Base-by-base conservation (phyloP, 2,113 vertebrate genomes). In the Willisornis vidua region DNA sequence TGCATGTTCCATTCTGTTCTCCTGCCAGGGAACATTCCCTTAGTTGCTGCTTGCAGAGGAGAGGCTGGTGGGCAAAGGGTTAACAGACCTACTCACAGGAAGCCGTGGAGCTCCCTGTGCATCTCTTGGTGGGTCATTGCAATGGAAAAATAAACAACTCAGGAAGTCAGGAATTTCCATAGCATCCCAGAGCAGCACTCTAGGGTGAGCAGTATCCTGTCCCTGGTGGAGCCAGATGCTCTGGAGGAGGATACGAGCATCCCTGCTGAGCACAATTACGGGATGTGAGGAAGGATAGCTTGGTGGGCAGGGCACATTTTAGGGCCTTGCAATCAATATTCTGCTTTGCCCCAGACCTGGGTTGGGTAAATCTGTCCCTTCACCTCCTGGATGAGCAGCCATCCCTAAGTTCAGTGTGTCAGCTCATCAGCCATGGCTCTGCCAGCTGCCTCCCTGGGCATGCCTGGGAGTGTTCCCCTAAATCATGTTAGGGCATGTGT, bases 91-190 rank as follows among this genome's bases (percentile, higher is more conserved):
- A 26, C 67, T 74, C 48, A 75, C 79, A 84, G 85, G 87, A 93
- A 88, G 72, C 22, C 0, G 1, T 48, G 2, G 26, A 54, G 45
- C 63, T 92, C 71, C 63, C 49, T 73, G 49, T 80, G 67, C 88
- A 94, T 94, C 87, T 86, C 78, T 77, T 93, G 63, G 52, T 91
- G 85, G 94, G 81, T 92, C 57, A 35, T 24, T 94, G 79, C 80
- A 93, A 41, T 92, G 90, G 85, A 77, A 96, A 96, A 95, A 94
- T 67, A 95, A 97, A 95, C 85, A 95, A 25, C 63, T 84, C 13
- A 1, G 87, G 91, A 94, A 96, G 87, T 80, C 75, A 86, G 82
- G 79, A 94, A 95, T 95, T 96, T 75, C 90, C 90, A 92, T 14
- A 84, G 75, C 79, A 91, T 85, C 93, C 59, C 81, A 80, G 89